Evolutionary conservation across 2,888 invertebrate species (phyloP).

Genomic region (Cephonodes hylas): DNA sequence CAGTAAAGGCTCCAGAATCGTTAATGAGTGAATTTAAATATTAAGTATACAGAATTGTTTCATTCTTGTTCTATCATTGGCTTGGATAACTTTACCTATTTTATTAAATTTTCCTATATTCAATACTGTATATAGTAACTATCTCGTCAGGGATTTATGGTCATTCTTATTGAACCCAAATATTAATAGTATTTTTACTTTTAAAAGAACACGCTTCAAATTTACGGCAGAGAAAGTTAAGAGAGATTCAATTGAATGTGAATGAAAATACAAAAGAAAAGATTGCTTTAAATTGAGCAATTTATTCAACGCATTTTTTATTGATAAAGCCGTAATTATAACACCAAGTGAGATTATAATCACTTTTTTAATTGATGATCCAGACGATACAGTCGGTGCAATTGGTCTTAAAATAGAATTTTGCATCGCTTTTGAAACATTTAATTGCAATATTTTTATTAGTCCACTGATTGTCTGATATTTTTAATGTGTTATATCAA

Average conservation of each 20-base stretch:
- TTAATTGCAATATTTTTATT: slow-evolving; percentile 9
- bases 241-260: background rate
- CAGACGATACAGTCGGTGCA: background rate
- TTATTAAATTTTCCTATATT: too few species aligned
- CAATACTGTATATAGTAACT: too few species aligned
- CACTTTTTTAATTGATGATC: slow-evolving; percentile 6
- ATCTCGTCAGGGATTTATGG: too few species aligned
- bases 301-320: background rate
- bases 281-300: background rate
- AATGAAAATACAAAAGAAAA: background rate
- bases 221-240: too few species aligned
- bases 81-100: too few species aligned
- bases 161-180: too few species aligned
- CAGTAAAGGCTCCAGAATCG: too few species aligned
- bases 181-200: background rate
- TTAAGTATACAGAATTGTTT: background rate
- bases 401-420: slow-evolving; percentile 1
- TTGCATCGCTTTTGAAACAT: background rate
- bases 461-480: background rate
- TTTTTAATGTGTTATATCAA: background rate
- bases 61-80: background rate
- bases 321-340: background rate
- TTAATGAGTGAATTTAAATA: background rate
- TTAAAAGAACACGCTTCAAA: too few species aligned
- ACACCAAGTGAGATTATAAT: background rate